Conservation (phyloP, 2,888 invertebrate genomes). For the Nycteola revayana region DNA sequence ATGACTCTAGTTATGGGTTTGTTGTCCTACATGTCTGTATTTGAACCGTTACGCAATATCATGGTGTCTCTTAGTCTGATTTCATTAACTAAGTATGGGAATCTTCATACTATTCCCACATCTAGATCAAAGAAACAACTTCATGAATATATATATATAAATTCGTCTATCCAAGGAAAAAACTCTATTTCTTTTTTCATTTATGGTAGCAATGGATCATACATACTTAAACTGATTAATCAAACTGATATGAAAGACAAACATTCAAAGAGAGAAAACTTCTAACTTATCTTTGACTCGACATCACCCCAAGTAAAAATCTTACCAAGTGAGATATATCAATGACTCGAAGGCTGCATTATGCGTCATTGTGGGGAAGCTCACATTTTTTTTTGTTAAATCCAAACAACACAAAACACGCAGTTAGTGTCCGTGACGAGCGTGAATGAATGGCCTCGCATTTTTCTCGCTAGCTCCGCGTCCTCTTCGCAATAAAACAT, state of each 20-base stretch:
- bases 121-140: too few species aligned
- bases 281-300: conserved; percentile 8
- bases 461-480: conserved; percentile 71
- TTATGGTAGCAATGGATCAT: too few species aligned
- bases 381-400: conserved; percentile 64
- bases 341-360: conserved; percentile 58
- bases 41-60: conserved; percentile 38
- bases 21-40: conserved; percentile 47
- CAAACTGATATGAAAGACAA: background rate
- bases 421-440: conserved; percentile 76
- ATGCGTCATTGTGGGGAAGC: conserved; percentile 43
- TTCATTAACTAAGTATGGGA: conserved; percentile 31
- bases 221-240: background rate
- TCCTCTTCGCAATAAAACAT: conserved; percentile 72
- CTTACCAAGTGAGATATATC: conserved; percentile 38
- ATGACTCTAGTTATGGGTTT: conserved; percentile 44
- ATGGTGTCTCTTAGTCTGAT: conserved; percentile 60
- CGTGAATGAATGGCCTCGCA: conserved; percentile 69
- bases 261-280: conserved; percentile 1
- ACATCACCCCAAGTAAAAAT: conserved; percentile 11
- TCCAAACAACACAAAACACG: conserved; percentile 71
- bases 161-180: too few species aligned
- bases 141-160: too few species aligned
- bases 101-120: background rate
- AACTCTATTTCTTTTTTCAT: too few species aligned